Conservation (phyloP, 2,113 vertebrate species). For the Odocoileus virginianus region DNA sequence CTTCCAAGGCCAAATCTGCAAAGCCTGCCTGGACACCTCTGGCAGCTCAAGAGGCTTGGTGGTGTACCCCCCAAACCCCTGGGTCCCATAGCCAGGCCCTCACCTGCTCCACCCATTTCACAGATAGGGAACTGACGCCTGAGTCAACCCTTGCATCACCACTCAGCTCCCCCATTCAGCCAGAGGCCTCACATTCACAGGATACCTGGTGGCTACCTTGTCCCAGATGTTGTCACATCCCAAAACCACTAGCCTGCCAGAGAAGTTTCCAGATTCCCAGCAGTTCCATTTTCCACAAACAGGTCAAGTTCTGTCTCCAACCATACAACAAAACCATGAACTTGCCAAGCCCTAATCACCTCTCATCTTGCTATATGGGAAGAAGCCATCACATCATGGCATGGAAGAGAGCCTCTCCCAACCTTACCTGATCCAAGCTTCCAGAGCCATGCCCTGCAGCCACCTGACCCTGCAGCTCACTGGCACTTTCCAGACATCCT, state of each 20-base stretch:
- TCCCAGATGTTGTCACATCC: background rate
- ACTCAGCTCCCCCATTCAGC: background rate
- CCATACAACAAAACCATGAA: background rate
- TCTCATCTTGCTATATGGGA: background rate
- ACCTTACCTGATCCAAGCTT: rapidly evolving
- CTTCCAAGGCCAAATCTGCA: background rate
- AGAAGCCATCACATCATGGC: background rate
- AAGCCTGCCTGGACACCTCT: background rate
- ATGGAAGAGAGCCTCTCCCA: background rate
- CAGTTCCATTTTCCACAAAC: background rate
- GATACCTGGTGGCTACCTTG: background rate
- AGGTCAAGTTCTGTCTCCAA: background rate
- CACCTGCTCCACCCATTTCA: background rate
- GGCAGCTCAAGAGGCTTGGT: background rate
- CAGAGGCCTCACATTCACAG: background rate
- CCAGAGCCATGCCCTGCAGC: background rate
- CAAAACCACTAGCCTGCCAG: background rate
- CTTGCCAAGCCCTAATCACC: background rate
- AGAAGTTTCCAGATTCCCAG: background rate
- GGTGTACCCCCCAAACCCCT: background rate
- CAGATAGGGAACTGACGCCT: background rate
- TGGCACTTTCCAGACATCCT: background rate
- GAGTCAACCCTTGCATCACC: background rate
- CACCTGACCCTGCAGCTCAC: background rate
- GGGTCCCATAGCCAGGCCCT: background rate